Evolutionary conservation across 2,797 vertebrate genomes (phyloP).

Genomic region (Pseudomugil gertrudae): DNA sequence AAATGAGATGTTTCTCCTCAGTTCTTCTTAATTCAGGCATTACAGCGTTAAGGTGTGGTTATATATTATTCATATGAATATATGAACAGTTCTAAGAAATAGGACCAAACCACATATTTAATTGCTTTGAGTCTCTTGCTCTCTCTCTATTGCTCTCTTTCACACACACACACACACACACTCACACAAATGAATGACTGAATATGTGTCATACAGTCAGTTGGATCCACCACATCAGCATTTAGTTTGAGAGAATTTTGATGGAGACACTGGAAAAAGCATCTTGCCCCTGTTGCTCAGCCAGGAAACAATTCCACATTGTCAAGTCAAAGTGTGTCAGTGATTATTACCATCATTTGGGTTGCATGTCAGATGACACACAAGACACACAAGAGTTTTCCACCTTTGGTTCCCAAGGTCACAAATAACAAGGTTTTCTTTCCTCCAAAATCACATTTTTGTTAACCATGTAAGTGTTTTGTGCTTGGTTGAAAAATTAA

Average conservation of each 20-base stretch:
- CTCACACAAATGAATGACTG: slow-evolving; percentile 1
- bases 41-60: no score
- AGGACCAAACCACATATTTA: neutral
- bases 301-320: slow-evolving; percentile 35
- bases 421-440: neutral
- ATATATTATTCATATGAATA: no score
- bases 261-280: slow-evolving; percentile 2
- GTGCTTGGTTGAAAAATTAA: neutral
- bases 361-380: neutral
- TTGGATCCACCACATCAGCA: slow-evolving; percentile 15
- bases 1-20: no score
- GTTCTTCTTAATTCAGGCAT: no score
- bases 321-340: slow-evolving; percentile 5
- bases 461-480: neutral
- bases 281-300: slow-evolving; percentile 16
- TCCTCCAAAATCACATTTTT: neutral
- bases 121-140: neutral
- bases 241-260: slow-evolving; percentile 23
- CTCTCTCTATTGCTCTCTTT: no score
- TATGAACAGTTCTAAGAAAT: neutral
- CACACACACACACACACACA: slow-evolving; percentile 10
- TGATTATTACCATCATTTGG: slow-evolving; percentile 20
- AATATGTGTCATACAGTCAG: slow-evolving; percentile 14
- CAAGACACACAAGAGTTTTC: neutral
- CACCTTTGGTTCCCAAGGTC: neutral